Evolutionary conservation across 1,140 invertebrate species (phyloP).

Genomic region (Camponotus floridanus): DNA sequence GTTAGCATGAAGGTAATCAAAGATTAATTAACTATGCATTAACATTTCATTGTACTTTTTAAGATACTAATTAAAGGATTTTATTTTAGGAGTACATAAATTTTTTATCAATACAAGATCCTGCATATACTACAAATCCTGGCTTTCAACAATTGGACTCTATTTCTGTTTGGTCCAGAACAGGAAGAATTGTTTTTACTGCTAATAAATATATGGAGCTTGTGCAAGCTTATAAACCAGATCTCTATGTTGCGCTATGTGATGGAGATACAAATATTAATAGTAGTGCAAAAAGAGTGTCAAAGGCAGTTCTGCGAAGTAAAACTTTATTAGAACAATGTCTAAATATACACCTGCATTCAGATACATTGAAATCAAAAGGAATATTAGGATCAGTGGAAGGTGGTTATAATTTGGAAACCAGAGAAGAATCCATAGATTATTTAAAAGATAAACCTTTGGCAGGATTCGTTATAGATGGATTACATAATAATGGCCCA

Average conservation of each 20-base stretch:
- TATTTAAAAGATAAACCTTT: conserved; percentile 87
- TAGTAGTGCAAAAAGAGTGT: conserved; percentile 89
- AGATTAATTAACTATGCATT: not conserved
- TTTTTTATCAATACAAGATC: conserved; percentile 90
- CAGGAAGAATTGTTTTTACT: conserved; percentile 89
- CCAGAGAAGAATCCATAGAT: conserved; percentile 88
- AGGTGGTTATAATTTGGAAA: conserved; percentile 89
- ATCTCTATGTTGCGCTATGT: conserved; percentile 92
- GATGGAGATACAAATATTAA: conserved; percentile 92
- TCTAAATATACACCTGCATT: conserved; percentile 87
- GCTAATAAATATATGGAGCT: conserved; percentile 91
- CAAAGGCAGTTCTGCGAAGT: conserved; percentile 89
- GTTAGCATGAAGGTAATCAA: conserved; percentile 85
- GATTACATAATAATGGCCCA: conserved; percentile 91
- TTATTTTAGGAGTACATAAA: conserved; percentile 87
- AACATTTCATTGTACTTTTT: conserved; percentile 4
- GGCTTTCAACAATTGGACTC: conserved; percentile 90
- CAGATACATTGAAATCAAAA: conserved; percentile 84
- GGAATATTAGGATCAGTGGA: conserved; percentile 90
- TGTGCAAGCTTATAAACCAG: conserved; percentile 91
- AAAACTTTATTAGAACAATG: conserved; percentile 88
- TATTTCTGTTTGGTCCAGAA: conserved; percentile 91
- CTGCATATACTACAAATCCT: conserved; percentile 86
- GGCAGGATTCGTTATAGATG: conserved; percentile 92
- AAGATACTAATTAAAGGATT: conserved; percentile 40